Percentiles rank a stretch among this genome's conserved stretches.
Conservation (phyloP, 2,113 vertebrate species). For the Crotalus viridis region DNA sequence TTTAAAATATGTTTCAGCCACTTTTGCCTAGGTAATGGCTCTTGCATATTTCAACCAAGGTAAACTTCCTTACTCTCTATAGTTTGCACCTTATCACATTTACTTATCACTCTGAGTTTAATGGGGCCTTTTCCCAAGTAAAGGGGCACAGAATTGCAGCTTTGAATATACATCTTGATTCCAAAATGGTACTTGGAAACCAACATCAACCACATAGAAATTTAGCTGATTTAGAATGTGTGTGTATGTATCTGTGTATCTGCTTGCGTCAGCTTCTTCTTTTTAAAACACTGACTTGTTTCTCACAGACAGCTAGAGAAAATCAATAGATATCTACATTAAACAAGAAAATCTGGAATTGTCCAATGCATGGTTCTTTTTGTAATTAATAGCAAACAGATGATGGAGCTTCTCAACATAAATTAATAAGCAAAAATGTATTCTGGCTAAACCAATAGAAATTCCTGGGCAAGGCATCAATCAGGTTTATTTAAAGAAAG, state of each 20-base stretch:
- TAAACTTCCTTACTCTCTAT: background rate
- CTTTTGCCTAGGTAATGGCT: background rate
- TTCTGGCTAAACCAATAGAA: constrained; percentile 5
- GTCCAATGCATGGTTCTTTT: background rate
- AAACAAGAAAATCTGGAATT: background rate
- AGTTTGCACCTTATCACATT: background rate
- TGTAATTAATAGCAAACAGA: constrained; percentile 20
- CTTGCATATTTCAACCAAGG: background rate
- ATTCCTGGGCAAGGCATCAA: constrained; percentile 17
- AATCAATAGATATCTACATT: background rate
- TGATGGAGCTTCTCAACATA: background rate
- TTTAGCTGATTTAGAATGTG: background rate
- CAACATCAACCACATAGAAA: background rate
- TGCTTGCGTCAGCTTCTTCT: background rate
- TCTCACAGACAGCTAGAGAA: background rate
- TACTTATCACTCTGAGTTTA: background rate
- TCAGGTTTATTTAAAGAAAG: constrained; percentile 9
- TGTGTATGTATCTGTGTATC: background rate
- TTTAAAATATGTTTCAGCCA: background rate
- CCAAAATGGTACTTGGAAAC: background rate
- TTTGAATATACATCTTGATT: background rate
- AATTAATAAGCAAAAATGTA: constrained; percentile 20
- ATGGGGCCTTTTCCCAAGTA: background rate
- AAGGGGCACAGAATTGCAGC: background rate
- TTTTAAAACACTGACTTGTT: background rate